These are phyloP conservation scores for Heterotilapia buettikoferi DNA, from an alignment of 2,113 vertebrate genomes.

Conservation along the genomic window DNA sequence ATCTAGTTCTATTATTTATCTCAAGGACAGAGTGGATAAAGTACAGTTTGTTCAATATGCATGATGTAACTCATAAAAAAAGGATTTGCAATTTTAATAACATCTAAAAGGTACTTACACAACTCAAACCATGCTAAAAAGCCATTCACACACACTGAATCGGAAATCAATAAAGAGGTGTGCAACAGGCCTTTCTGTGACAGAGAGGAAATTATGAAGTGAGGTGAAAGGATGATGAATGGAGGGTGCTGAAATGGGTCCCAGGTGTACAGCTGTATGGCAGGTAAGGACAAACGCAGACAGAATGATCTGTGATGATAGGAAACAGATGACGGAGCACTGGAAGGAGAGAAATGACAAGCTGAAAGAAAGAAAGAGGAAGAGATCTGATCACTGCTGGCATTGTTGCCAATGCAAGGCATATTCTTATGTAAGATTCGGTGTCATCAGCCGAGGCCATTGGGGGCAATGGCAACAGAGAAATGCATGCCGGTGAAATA, in stretches of 20 bases:
- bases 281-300: constrained; percentile 33
- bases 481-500: neutral
- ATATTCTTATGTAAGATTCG: neutral
- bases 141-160: neutral
- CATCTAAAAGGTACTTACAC: neutral
- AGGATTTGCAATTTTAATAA: neutral
- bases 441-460: neutral
- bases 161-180: neutral
- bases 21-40: neutral
- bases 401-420: neutral
- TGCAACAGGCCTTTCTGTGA: neutral
- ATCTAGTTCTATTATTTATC: neutral
- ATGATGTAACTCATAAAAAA: neutral
- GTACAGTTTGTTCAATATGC: neutral
- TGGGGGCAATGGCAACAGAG: neutral
- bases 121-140: neutral
- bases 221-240: constrained; percentile 44
- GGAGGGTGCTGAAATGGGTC: neutral
- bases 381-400: neutral
- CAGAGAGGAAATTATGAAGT: constrained; percentile 25
- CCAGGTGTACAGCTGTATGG: constrained; percentile 28
- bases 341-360: neutral
- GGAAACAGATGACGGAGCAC: constrained; percentile 19
- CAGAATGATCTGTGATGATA: constrained; percentile 49
- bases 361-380: neutral